phyloP scores from a whole-genome alignment of 2,113 vertebrate genomes.

The Procavia capensis region DNA sequence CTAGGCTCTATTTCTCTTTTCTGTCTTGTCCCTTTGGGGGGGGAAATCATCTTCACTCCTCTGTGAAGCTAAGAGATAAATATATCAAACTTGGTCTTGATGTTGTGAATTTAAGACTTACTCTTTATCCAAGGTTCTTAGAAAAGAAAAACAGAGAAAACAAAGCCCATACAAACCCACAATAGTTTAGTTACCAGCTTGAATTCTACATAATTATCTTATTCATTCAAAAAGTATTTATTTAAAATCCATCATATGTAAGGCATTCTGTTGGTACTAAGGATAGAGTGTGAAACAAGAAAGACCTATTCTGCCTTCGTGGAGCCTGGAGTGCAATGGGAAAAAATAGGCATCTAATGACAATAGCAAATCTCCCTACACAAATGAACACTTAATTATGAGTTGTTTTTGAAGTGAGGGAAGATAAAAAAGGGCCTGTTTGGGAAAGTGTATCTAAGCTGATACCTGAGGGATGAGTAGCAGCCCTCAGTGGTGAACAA shows the following conservation, averaged over 20 bases:
- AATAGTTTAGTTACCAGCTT: neutral
- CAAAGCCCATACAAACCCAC: neutral
- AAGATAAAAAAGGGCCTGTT: neutral
- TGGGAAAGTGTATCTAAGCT: neutral
- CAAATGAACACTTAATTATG: constrained; percentile 10
- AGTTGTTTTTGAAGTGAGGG: constrained; percentile 3
- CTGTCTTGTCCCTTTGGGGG: neutral
- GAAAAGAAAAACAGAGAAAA: neutral
- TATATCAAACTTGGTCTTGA: neutral
- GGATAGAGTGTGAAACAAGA: neutral
- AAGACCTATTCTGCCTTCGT: neutral
- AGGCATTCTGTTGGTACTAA: neutral
- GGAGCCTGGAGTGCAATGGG: neutral
- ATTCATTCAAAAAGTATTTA: constrained; percentile 27
- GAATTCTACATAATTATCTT: neutral
- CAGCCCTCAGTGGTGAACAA: neutral
- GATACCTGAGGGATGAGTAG: neutral
- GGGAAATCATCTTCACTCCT: neutral
- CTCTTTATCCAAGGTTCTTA: neutral
- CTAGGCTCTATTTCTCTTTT: neutral
- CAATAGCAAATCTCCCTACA: neutral
- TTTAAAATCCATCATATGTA: neutral
- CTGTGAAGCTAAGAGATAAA: neutral
- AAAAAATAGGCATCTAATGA: neutral
- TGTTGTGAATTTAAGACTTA: neutral